Evolutionary conservation across 2,113 vertebrate species (phyloP).

Genomic region (Trogon surrucura): DNA sequence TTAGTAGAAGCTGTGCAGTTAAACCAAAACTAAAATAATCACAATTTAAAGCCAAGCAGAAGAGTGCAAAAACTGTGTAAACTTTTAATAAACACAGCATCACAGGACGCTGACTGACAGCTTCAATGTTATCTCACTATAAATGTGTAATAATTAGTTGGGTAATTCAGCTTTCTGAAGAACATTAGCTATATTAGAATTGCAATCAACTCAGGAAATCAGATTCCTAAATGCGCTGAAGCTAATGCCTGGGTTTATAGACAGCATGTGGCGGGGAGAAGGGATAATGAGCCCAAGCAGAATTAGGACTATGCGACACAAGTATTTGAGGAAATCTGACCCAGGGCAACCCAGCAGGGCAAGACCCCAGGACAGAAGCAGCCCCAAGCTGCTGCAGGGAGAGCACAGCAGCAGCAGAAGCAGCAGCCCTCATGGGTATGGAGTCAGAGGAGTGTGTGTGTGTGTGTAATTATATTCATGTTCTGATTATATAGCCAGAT

Average conservation of each 20-base stretch:
- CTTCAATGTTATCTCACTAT: neutral
- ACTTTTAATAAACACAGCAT: neutral
- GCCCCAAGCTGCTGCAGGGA: fast-evolving
- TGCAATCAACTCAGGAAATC: neutral
- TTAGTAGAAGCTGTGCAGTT: conserved; percentile 13
- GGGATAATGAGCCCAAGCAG: fast-evolving
- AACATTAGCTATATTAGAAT: neutral
- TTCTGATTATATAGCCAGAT: conserved; percentile 37
- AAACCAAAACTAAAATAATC: neutral
- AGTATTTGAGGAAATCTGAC: neutral
- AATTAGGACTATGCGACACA: neutral
- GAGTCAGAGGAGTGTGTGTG: neutral
- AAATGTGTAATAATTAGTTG: neutral
- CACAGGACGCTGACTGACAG: neutral
- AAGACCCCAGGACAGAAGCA: neutral
- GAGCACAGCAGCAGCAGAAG: neutral
- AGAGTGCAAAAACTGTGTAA: neutral
- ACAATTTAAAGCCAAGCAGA: neutral
- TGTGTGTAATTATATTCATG: neutral
- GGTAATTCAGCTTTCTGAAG: conserved; percentile 1
- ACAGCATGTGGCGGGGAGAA: neutral
- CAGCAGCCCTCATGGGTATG: fast-evolving
- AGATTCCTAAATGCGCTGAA: neutral
- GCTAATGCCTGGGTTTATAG: neutral
- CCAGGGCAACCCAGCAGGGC: no score